A percentile compares a stretch with the other conserved stretches of the same genome.
These are phyloP conservation scores for Nesogale talazaci DNA, from an alignment of 2,113 vertebrate species.

Conservation along the genomic window DNA sequence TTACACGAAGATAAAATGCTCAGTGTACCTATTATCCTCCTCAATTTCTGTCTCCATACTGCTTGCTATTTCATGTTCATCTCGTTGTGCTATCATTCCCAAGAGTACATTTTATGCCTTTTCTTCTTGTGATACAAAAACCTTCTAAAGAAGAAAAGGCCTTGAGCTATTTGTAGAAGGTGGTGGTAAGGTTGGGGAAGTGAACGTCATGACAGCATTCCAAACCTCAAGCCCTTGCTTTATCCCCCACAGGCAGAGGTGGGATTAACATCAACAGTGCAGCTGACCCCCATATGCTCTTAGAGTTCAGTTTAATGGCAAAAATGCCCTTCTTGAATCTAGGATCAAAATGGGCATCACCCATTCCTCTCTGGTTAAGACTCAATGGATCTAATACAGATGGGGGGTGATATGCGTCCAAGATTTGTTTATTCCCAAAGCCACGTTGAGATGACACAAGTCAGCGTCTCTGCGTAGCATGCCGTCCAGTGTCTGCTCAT, in stretches of 20 bases:
- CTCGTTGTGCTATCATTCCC: background rate
- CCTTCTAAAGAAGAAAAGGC: background rate
- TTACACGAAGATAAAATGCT: background rate
- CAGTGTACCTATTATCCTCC: background rate
- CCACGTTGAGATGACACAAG: background rate
- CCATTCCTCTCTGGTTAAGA: background rate
- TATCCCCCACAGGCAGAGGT: background rate
- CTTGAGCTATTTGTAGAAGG: background rate
- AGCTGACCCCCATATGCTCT: background rate
- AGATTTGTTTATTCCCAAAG: background rate
- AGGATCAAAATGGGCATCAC: background rate
- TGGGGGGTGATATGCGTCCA: background rate
- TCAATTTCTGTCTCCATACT: constrained; percentile 17
- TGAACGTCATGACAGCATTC: background rate
- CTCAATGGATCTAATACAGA: background rate
- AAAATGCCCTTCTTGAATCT: background rate
- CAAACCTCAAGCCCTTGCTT: background rate
- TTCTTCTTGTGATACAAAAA: constrained; percentile 10
- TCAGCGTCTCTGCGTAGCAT: background rate
- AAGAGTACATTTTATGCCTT: constrained; percentile 28
- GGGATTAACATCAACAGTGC: background rate
- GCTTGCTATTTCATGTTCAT: background rate
- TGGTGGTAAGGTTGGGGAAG: background rate
- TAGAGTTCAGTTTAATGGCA: background rate
- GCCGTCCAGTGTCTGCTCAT: background rate